Conservation (phyloP, 2,888 invertebrate species). For the Drosophila hawaiiensis region DNA sequence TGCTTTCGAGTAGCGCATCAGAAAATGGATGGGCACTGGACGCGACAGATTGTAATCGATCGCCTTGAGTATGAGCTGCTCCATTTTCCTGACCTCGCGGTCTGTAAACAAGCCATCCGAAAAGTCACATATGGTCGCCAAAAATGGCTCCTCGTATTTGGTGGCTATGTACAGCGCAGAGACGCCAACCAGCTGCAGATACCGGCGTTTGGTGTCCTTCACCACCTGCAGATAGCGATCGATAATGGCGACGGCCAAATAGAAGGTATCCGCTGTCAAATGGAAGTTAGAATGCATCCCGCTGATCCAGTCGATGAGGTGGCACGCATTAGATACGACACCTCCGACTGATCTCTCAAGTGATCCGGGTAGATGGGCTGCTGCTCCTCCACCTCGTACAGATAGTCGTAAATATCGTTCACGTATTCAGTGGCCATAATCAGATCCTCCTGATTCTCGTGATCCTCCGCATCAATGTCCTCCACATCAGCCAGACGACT, state of each 20-base stretch:
- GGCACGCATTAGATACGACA: conserved; percentile 94
- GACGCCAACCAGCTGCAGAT: conserved; percentile 95
- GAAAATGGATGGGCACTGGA: conserved; percentile 95
- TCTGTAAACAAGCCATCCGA: conserved; percentile 94
- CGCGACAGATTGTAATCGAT: conserved; percentile 93
- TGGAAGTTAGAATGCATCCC: conserved; percentile 95
- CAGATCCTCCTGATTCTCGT: conserved; percentile 90
- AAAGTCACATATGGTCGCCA: conserved; percentile 94
- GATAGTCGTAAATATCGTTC: conserved; percentile 94
- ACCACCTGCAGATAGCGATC: conserved; percentile 92
- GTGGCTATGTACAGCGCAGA: conserved; percentile 95
- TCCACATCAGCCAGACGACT: conserved; percentile 85
- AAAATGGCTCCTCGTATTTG: conserved; percentile 97
- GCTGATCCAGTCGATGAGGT: conserved; percentile 97
- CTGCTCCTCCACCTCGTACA: conserved; percentile 90
- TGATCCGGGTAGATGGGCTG: conserved; percentile 89
- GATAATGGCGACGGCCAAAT: conserved; percentile 93
- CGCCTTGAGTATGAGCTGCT: conserved; percentile 90
- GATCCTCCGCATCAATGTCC: conserved; percentile 91
- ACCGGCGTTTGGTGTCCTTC: conserved; percentile 88
- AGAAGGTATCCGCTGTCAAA: conserved; percentile 94
- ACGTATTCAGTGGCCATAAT: conserved; percentile 94
- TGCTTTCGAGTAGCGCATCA: conserved; percentile 90
- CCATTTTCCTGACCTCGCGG: conserved; percentile 92
- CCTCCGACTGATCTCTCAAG: conserved; percentile 88